Evolutionary conservation across 2,888 invertebrate genomes (phyloP), one percentile per base, ranked within the genome.

Genomic region (Salticus scenicus): DNA sequence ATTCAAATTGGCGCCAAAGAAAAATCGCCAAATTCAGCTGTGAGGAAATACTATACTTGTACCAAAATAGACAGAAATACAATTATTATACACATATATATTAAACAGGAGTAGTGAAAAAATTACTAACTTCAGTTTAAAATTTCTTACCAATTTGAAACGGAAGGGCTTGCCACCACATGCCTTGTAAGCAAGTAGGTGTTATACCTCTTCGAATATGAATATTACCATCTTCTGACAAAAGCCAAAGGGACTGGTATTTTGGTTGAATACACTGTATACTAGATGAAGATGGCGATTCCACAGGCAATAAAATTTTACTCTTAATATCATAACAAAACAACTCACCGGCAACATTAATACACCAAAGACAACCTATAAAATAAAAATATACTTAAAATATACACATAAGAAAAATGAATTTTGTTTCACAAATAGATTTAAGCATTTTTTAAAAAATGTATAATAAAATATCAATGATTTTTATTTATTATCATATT

Each of bases 201-300:
- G 89, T 90, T 77, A 93, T 91, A 4, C 92, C 92, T 73, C 90
- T 90, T 14, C 93, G 89, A 31, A 92, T 91, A 88, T 90, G 91
- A 7, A 93, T 90, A 17, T 90, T 87, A 0, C 93, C 92, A 27
- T 90, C 88, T n/a, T 89, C 88, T 1, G 91, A 91, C 41, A 93
- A 90, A 1, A 91, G 90, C 93, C 93, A 93, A 20, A 92, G 88
- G 7, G 92, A 91, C 84, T 91, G 91, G 0, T 90, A 89, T 24
- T 91, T 90, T 5, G 91, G 91, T 42, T 91, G 89, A n/a, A 92
- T 79, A 87, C 91, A 90, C 5, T 88, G 78, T 4, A 90, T 86
- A 10, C 88, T 85, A 33, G 85, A 81, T 10, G 78, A 71, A 17
- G 79, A 33, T 10, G 90, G 89, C 28, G 89, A 71, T 37, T 88